Conservation (phyloP, 2,888 invertebrate genomes). For the Tricholauxania praeusta region DNA sequence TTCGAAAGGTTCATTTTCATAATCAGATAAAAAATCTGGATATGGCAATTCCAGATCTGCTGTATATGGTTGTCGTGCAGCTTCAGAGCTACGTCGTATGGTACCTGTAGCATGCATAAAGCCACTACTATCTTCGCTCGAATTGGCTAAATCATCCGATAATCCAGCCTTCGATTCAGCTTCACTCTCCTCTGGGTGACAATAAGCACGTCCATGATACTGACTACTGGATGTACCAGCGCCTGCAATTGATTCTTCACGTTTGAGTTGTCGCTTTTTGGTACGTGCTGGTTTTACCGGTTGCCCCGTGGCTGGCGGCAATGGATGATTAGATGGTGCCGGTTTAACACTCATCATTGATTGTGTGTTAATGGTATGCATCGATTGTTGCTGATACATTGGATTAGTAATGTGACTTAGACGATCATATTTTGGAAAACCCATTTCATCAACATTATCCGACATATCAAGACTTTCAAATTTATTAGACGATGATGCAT, state of each 20-base stretch:
- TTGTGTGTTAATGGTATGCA: conserved; percentile 19
- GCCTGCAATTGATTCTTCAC: conserved; percentile 61
- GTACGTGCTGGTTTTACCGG: conserved; percentile 69
- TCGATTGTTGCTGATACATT: conserved; percentile 57
- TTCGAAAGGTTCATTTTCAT: conserved; percentile 71
- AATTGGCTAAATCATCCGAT: conserved; percentile 66
- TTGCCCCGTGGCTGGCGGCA: conserved; percentile 63
- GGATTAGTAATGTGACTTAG: conserved; percentile 70
- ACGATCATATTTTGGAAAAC: conserved; percentile 74
- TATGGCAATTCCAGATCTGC: conserved; percentile 70
- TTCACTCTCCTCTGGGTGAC: conserved; percentile 64
- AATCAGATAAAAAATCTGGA: conserved; percentile 69
- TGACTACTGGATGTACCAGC: conserved; percentile 36
- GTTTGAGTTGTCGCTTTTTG: conserved; percentile 64
- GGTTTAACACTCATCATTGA: conserved; percentile 46
- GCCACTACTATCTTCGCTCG: conserved; percentile 66
- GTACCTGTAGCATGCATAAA: conserved; percentile 55
- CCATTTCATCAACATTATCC: conserved; percentile 77
- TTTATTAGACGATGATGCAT: conserved; percentile 56
- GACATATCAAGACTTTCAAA: conserved; percentile 75
- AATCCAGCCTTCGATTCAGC: conserved; percentile 63
- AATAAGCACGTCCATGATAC: conserved; percentile 58
- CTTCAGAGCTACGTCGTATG: conserved; percentile 52
- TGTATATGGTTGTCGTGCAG: conserved; percentile 46
- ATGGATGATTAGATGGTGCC: conserved; percentile 61